Evolutionary conservation across 1,140 invertebrate genomes (phyloP).

Genomic region (Nymphalis io): DNA sequence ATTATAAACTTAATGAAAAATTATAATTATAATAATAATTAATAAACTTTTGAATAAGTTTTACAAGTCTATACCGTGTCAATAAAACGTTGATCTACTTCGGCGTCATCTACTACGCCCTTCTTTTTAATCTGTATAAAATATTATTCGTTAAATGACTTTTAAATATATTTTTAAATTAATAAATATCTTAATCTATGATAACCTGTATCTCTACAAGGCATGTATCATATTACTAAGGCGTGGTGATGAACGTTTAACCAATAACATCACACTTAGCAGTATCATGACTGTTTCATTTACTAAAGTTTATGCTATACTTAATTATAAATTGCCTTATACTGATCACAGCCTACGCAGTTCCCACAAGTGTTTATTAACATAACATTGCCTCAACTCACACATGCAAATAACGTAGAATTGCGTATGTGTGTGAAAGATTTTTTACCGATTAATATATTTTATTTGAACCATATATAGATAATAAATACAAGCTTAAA

Average conservation of each 20-base stretch:
- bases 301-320: neutral
- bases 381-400: neutral
- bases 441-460: neutral
- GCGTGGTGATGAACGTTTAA: neutral
- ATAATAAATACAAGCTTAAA: neutral
- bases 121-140: too few species aligned
- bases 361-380: neutral
- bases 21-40: too few species aligned
- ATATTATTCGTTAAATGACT: too few species aligned
- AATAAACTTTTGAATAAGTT: too few species aligned
- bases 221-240: too few species aligned
- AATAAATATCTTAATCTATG: too few species aligned
- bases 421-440: neutral
- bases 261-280: neutral
- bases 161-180: too few species aligned
- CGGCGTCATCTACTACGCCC: too few species aligned
- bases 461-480: neutral
- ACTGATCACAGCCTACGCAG: slow-evolving; percentile 1
- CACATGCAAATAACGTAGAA: neutral
- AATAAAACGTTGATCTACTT: too few species aligned
- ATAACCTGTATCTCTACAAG: too few species aligned
- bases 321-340: slow-evolving; percentile 14
- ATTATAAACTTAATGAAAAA: too few species aligned
- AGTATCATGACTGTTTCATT: neutral
- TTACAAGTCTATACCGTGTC: too few species aligned